Conservation (phyloP, 2,888 invertebrate species). For the Phyto melanocephala region DNA sequence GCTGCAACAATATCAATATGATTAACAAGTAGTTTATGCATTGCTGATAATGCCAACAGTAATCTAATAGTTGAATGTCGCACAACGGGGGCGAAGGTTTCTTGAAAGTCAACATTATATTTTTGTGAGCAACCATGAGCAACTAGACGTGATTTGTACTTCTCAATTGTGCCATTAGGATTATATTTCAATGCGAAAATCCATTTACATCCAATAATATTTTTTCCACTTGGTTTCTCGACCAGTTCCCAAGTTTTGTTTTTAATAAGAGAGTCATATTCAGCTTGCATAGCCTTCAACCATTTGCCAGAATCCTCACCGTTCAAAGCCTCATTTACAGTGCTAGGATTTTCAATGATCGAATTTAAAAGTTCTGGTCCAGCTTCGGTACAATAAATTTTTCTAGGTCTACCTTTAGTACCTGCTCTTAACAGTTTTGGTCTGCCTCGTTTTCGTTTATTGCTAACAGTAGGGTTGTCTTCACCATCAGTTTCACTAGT, state of each 20-base stretch:
- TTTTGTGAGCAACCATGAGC: conserved; percentile 3
- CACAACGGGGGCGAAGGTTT: background rate
- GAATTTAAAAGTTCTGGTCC: background rate
- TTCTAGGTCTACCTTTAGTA: background rate
- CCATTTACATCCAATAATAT: conserved; percentile 13
- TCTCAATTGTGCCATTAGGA: background rate
- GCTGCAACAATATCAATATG: conserved; percentile 39
- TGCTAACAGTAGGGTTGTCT: background rate
- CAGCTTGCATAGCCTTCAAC: conserved; percentile 21
- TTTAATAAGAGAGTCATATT: conserved; percentile 1
- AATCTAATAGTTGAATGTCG: conserved; percentile 18
- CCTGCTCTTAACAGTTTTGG: background rate
- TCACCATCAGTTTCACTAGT: too few species aligned
- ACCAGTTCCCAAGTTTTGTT: conserved; percentile 51
- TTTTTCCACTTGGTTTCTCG: background rate
- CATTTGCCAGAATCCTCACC: background rate
- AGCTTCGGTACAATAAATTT: background rate
- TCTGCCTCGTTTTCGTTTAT: background rate
- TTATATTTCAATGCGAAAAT: background rate
- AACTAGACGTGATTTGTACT: conserved; percentile 9
- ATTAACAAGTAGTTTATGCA: conserved; percentile 24
- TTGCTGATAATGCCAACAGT: conserved; percentile 20
- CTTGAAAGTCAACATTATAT: background rate
- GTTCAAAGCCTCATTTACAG: conserved; percentile 16
- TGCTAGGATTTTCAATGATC: background rate